Base-by-base conservation (phyloP, 2,797 vertebrate species). In the Vespertilio murinus region DNA sequence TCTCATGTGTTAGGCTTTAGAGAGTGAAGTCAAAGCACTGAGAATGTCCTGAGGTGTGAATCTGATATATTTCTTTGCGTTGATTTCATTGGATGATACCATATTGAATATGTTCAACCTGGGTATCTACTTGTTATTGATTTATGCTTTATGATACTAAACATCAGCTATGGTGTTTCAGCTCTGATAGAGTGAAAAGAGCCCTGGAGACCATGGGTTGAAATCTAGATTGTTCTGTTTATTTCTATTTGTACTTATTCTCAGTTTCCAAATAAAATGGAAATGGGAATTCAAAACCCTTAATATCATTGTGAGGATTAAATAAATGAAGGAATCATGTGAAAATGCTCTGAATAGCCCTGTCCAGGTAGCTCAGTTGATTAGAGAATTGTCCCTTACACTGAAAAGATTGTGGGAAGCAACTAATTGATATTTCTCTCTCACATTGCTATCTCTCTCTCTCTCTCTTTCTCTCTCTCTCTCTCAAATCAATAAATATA, bases 261-360 rank as follows among this genome's bases (percentile, higher is more conserved):
- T 79, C 33, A 40, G 23, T 79, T 92, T 74, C n/a, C 22, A 75
- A 33, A 75, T 61, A 75, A 89, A 95, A 49, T 56, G 47, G 86
- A 82, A 90, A 90, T 45, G 28, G 80, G 52, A 56, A 56, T 85
- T 77, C 16, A 64, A 84, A 87, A 25, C 61, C 8, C 0, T 18
- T 70, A n/a, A 54, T 8, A 33, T 73, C 47, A 12, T 61, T 71
- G 5, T 45, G 40, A 70, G 52, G 13, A 17, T 81, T 84, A 94
- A 65, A 74, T n/a, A 42, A 42, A 42, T 28, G 30, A 7, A 74
- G 86, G 23, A 78, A 67, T 25, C 65, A 17, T 13, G 33, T 61
- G 30, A 83, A 79, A 35, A 3, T 10, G 4, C 10, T 77, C 47
- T 80, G 59, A 30, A 30, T 61, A 61, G 59, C 59, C 59, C 13